These are phyloP conservation scores for Lithophane leautieri DNA, from an alignment of 2,888 invertebrate species.

Conservation along the genomic window DNA sequence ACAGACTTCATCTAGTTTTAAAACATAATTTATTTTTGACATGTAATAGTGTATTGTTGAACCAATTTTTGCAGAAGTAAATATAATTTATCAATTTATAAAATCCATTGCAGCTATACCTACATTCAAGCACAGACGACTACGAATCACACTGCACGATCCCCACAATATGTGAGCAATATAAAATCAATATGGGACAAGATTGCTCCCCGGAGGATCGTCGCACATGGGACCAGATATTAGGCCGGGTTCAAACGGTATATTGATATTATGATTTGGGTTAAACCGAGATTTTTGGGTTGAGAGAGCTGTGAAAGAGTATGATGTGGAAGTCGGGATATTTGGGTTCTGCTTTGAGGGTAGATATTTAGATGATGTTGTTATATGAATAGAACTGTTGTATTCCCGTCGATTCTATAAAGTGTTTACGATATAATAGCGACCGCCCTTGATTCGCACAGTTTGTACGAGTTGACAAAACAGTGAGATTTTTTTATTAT, in stretches of 20 bases:
- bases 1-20: not conserved
- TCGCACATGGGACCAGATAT: constrained; percentile 71
- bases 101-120: constrained; percentile 18
- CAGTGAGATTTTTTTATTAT: not conserved
- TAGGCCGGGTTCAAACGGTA: constrained; percentile 66
- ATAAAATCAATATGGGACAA: constrained; percentile 78
- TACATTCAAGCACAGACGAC: constrained; percentile 20
- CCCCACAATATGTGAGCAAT: constrained; percentile 73
- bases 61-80: not conserved
- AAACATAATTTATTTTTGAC: not conserved
- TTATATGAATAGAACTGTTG: not conserved
- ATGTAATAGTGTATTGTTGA: not conserved
- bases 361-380: constrained; percentile 19
- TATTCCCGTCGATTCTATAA: constrained; percentile 7
- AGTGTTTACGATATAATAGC: not conserved
- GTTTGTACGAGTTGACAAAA: not conserved
- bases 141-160: constrained; percentile 54
- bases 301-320: constrained; percentile 57
- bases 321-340: constrained; percentile 24
- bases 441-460: not conserved
- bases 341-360: constrained; percentile 8
- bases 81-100: not conserved
- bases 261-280: constrained; percentile 71
- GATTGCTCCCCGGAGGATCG: constrained; percentile 72
- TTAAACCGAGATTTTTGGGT: constrained; percentile 51